Conservation (phyloP, 2,797 vertebrate species). For the Enteromius thamalakanensis region DNA sequence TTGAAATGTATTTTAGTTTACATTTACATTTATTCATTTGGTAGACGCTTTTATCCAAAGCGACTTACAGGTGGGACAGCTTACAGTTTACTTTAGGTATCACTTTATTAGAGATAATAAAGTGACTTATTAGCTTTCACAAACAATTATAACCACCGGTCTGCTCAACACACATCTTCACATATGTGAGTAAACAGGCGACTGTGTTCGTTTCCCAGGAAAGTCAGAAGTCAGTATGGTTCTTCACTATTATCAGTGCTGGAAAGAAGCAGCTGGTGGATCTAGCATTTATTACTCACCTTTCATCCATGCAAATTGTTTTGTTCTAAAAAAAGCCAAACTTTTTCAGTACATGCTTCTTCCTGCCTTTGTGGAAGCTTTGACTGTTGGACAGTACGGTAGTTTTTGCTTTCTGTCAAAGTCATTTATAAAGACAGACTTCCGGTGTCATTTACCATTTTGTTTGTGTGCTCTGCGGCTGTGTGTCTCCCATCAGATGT, state of each 20-base stretch:
- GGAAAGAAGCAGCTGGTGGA: constrained; percentile 28
- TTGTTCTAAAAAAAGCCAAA: constrained; percentile 7
- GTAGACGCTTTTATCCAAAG: no score
- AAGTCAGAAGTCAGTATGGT: not conserved
- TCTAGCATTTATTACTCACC: not conserved
- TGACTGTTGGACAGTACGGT: not conserved
- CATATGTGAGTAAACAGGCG: not conserved
- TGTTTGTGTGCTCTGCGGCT: not conserved
- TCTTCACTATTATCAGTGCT: constrained; percentile 13
- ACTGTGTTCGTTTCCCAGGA: constrained; percentile 3
- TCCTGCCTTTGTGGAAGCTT: not conserved
- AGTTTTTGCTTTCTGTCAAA: not conserved
- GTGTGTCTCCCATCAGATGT: not conserved
- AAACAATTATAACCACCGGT: not conserved
- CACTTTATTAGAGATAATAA: not conserved
- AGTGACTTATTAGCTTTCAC: not conserved
- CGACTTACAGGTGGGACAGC: no score
- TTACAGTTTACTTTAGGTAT: not conserved
- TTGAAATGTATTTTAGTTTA: not conserved
- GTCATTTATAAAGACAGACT: not conserved
- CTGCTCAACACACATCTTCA: not conserved
- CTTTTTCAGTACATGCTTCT: not conserved
- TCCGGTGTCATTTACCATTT: not conserved
- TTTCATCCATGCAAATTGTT: constrained; percentile 7
- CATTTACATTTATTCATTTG: no score